Percentiles rank a stretch among this genome's conserved stretches.
phyloP scores from a whole-genome alignment of 2,113 vertebrate genomes.

The Catharus fuscescens region DNA sequence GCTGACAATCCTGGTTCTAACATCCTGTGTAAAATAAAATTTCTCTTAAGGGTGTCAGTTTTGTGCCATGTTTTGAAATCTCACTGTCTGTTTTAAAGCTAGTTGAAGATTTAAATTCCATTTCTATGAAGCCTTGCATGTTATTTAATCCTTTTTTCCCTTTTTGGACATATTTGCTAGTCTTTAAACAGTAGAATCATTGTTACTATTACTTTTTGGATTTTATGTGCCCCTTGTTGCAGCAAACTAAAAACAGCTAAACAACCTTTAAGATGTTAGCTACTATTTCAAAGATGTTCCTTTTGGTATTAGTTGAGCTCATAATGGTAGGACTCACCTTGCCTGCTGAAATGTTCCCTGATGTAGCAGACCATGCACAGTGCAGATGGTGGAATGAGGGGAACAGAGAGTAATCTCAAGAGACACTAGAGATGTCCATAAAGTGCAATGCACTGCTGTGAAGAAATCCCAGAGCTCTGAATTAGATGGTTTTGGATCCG shows the following conservation, averaged over 20 bases:
- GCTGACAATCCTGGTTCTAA: not conserved
- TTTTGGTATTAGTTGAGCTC: not conserved
- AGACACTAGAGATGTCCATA: not conserved
- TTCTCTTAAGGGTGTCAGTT: not conserved
- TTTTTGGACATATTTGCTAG: not conserved
- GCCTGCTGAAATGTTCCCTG: not conserved
- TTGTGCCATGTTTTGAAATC: not conserved
- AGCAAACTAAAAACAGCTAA: not conserved
- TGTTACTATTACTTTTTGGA: not conserved
- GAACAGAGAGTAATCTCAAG: not conserved
- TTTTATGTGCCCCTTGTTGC: not conserved
- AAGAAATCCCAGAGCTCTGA: conserved; percentile 14
- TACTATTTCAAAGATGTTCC: not conserved
- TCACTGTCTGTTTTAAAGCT: not conserved
- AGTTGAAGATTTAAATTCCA: not conserved
- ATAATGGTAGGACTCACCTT: not conserved
- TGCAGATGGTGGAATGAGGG: not conserved
- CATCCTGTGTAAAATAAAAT: not conserved
- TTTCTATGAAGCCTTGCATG: not conserved
- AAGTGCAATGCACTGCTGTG: not conserved
- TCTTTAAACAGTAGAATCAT: not conserved
- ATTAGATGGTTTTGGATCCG: not conserved
- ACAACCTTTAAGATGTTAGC: not conserved
- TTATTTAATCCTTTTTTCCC: not conserved
- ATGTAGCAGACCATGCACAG: not conserved